Evolutionary conservation across 2,888 invertebrate genomes (phyloP), one percentile per base, ranked within the genome.

Genomic region (Sialis lutaria): DNA sequence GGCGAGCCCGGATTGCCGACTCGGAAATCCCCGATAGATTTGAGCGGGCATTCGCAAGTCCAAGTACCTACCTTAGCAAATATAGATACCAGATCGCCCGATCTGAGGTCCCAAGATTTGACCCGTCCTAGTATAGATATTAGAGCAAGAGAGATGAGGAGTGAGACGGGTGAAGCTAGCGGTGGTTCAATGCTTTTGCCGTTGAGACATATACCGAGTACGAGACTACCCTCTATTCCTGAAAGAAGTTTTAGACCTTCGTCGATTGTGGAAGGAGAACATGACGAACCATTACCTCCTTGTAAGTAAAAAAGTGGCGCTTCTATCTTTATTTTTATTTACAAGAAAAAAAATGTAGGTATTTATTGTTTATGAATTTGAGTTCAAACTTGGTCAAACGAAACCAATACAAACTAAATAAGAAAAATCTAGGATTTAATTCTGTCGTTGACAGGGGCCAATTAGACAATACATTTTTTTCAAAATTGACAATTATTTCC

Each of bases 261-360:
- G 41, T 64, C 68, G 32, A 56, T 63, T 6, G 56, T 65, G 9
- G 70, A 74, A 46, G 73, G 74, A 33, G 77, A 77, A 54, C 73
- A 74, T 51, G 87, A 88, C 55, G 88, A 88, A 59, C 85, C 90
- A 9, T 66, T 93, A 53, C 93, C 92, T 42, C 82, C 85, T 56
- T 85, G 88, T 87, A 68, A 70, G 74, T 64, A 48, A 22, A 22
- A 22, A 22, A 22, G 22, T 22, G 22, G 32, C 39, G 55, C 43
- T 34, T 34, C n/a, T n/a, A n/a, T n/a, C n/a, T n/a, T n/a, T n/a
- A n/a, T n/a, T n/a, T n/a, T n/a, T n/a, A n/a, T n/a, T n/a, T n/a
- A n/a, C n/a, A n/a, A n/a, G n/a, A n/a, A n/a, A n/a, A n/a, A n/a
- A n/a, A n/a, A n/a, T n/a, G n/a, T n/a, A n/a, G n/a, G n/a, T n/a